Evolutionary conservation across 1,140 invertebrate species (phyloP), one percentile per base, ranked within the genome.

Genomic region (Pinna nobilis): DNA sequence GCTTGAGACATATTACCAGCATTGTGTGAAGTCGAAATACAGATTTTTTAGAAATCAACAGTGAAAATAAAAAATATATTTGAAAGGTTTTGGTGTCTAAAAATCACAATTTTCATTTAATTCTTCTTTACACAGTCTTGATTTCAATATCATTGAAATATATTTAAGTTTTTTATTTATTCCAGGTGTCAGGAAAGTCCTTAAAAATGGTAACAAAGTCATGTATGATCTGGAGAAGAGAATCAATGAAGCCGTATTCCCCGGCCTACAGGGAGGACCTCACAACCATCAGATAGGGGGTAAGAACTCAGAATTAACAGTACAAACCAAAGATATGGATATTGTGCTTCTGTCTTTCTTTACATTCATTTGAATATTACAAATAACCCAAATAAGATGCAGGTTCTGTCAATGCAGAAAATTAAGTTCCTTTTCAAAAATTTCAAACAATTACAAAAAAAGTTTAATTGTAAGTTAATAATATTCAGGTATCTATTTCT

Each of bases 191-290:
- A 92, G 78, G 90, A 92, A 37, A 90, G 93, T 2, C 92, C 92
- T 71, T 61, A 86, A 74, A 68, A 94, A 94, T 83, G 96, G 96
- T 0, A 92, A 94, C 15, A 91, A 95, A 18, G 88, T 89, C n/a
- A 91, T 94, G 91, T 98, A 97, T 82, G 95, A 98, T 84, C 88
- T 96, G 35, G 96, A 97, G 88, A 91, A 89, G 71, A 94, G 92
- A 86, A 97, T 99, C 79, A 97, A 98, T 89, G 92, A 95, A 81
- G 95, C 97, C 2, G 96, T 99, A 1, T 99, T 99, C 87, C 97
- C 97, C 0, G 95, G 95, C 0, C 91, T 98, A 28, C 94, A 96
- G 88, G 96, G 97, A 50, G 97, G 97, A 0, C 97, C 97, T 0
- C 97, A 98, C 84, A 98, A 98, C 86, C 93, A 98, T 88, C 93